phyloP scores from a whole-genome alignment of 2,888 invertebrate species.

The Agrotis clavis region DNA sequence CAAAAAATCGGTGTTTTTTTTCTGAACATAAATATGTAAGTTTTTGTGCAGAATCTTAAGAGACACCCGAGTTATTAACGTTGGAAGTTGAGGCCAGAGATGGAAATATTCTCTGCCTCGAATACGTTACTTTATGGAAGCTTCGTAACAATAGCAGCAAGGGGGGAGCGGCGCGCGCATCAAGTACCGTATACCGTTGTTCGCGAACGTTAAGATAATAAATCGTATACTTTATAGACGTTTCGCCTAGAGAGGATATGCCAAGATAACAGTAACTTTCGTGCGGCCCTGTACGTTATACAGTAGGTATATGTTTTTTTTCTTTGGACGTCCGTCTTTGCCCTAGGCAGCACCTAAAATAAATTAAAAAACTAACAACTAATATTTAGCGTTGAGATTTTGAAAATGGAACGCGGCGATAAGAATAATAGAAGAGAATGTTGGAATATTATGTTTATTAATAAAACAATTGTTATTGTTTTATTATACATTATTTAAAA shows the following conservation, averaged over 20 bases:
- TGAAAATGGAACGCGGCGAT: conserved; percentile 42
- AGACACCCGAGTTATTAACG: conserved; percentile 70
- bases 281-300: conserved; percentile 86
- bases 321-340: conserved; percentile 81
- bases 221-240: conserved; percentile 86
- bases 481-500: no score
- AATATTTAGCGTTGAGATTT: conserved; percentile 56
- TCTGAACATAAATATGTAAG: conserved; percentile 70
- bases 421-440: not conserved
- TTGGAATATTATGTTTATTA: conserved; percentile 6
- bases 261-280: conserved; percentile 92
- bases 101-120: conserved; percentile 83
- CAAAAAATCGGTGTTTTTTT: conserved; percentile 86
- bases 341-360: conserved; percentile 76
- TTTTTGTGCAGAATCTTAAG: conserved; percentile 24
- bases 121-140: conserved; percentile 85
- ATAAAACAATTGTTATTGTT: not conserved
- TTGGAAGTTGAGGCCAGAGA: conserved; percentile 84
- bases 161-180: conserved; percentile 89
- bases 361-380: conserved; percentile 72
- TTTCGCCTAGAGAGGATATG: conserved; percentile 91
- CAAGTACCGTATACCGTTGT: conserved; percentile 83
- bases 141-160: conserved; percentile 91
- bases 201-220: conserved; percentile 83
- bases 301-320: conserved; percentile 83